Base-by-base conservation (phyloP, 2,113 vertebrate genomes). In the Rhizomys pruinosus region DNA sequence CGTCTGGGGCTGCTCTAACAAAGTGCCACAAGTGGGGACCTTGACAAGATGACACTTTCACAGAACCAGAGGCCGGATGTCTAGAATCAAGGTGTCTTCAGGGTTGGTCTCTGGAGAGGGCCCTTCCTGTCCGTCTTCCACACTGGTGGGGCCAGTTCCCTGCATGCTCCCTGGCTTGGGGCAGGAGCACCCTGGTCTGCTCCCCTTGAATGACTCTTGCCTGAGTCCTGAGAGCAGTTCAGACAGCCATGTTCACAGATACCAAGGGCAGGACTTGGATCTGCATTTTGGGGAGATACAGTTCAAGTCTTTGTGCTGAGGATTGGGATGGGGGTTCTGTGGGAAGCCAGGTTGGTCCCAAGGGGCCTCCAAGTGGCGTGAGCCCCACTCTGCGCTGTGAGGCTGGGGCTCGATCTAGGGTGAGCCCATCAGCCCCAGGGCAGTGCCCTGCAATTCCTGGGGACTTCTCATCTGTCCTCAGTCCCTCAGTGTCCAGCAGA, bases 261-360 rank as follows among this genome's bases (percentile, higher is more conserved):
- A 2, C 23, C 6, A 13, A 5, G 66, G 34, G 1, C 19, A 47
- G 5, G 32, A 32, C 12, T 10, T 0, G 17, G 76, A 19, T 22
- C 0, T 7, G 5, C 10, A 20, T 25, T 29, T 6, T 23, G 2
- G 0, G n/a, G 64, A 22, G 63, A n/a, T 19, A 39, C 0, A 1
- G 3, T 22, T 72, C 71, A 37, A 9, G 29, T 47, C 66, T 7
- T 2, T 4, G 0, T 68, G 22, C 1, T 3, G 0, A 47, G 27
- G 34, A 27, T 72, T 69, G 47, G 47, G 22, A 6, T 39, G 17
- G 32, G 37, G 25, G 66, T 37, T 69, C 57, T 73, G 16, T 22
- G 29, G 63, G 25, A 82, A 73, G 71, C 42, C 23, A 59, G 3
- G 2, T 23, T 37, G n/a, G n/a, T 29, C 42, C 77, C 9, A 2